Evolutionary conservation across 2,797 vertebrate species (phyloP), one percentile per base, ranked within the genome.

Genomic region (Adelosebastes latens): DNA sequence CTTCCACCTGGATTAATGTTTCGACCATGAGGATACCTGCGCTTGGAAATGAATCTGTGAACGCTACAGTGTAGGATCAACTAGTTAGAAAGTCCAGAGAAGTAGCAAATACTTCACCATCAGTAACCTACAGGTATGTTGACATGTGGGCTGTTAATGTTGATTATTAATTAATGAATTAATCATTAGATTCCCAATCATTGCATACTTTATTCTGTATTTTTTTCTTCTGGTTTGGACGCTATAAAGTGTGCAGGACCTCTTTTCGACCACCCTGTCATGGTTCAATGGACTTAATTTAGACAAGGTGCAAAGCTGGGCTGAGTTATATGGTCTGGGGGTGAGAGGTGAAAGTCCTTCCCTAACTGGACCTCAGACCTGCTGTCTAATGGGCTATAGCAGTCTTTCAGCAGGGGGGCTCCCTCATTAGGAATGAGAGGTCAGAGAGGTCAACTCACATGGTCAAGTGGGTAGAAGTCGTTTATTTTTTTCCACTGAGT

Each of bases 381-480:
- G 72, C 77, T 82, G 72, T 84, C 59, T 72, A 53, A 61, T 22
- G 59, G 61, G 80, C 36, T 42, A 31, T 59, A 5, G 60, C 67
- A 52, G 65, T 10, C 32, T 81, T 65, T 75, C 83, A 81, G 82
- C 73, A 78, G 77, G 69, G 71, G 82, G 53, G 58, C 61, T 69
- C 56, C 56, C 72, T 89, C 79, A 86, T 90, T 90, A 92, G 61
- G 68, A 86, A 70, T 67, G 65, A 68, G 32, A 42, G 83, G 83
- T 91, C 84, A 86, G 56, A 72, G 64, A 79, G 89, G 83, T 93
- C 89, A 91, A 83, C 83, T 71, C 77, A 88, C 88, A 88, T 84
- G 89, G 91, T 92, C 91, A 93, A 92, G 83, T 87, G 81, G 77
- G 61, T 12, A 77, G 71, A 82, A 84, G 78, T 69, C 70, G 29